Evolutionary conservation across 2,888 invertebrate genomes (phyloP).

Genomic region (Drosophila cognata): DNA sequence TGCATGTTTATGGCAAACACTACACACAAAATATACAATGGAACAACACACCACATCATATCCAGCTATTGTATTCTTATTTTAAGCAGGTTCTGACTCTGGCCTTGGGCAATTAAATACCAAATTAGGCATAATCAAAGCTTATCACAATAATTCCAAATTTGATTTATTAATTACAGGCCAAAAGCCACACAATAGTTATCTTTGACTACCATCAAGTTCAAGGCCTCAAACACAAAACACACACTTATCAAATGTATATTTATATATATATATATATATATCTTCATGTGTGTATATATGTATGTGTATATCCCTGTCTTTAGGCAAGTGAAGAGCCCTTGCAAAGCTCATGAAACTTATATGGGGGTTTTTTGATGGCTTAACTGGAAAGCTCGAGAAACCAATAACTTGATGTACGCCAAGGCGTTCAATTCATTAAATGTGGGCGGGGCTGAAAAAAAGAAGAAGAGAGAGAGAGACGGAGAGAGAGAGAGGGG

Average conservation of each 20-base stretch:
- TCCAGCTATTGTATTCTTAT: slow-evolving; percentile 4
- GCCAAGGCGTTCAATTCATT: slow-evolving; percentile 24
- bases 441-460: slow-evolving; percentile 11
- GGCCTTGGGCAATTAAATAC: slow-evolving; percentile 23
- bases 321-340: slow-evolving; percentile 23
- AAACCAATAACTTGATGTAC: slow-evolving; percentile 35
- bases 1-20: not conserved
- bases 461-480: not conserved
- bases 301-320: not conserved
- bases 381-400: slow-evolving; percentile 38
- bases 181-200: slow-evolving; percentile 17
- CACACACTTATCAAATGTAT: slow-evolving; percentile 2
- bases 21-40: not conserved
- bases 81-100: slow-evolving; percentile 24
- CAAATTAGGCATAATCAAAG: slow-evolving; percentile 28
- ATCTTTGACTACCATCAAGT: slow-evolving; percentile 33
- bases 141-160: slow-evolving; percentile 29
- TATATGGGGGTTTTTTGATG: slow-evolving; percentile 43
- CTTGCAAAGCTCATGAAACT: slow-evolving; percentile 26
- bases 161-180: slow-evolving; percentile 47
- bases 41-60: not conserved
- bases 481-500: not conserved
- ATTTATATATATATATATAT: not conserved
- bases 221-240: slow-evolving; percentile 27
- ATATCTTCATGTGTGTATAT: not conserved